Evolutionary conservation across 2,888 invertebrate genomes (phyloP).

Genomic region (Agrenia bidenticulata): DNA sequence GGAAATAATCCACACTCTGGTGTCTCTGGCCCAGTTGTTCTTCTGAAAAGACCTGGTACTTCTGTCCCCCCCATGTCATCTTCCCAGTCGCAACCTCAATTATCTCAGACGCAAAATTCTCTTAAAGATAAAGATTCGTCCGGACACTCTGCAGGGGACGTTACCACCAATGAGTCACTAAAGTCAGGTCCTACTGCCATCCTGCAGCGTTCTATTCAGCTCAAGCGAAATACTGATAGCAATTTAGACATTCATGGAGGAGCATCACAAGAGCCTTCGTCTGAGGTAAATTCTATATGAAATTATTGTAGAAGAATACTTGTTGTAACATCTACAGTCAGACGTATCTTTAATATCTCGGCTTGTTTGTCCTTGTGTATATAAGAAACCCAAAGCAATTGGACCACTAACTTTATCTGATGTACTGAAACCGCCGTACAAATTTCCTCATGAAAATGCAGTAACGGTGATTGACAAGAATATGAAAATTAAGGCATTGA

Average conservation of each 20-base stretch:
- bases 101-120: not conserved
- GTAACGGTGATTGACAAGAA: slow-evolving; percentile 40
- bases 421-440: slow-evolving; percentile 33
- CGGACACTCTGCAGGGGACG: not conserved
- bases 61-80: not conserved
- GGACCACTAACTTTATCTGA: slow-evolving; percentile 27
- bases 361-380: no score
- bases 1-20: slow-evolving; percentile 27
- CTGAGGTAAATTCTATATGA: no score
- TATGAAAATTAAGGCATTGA: slow-evolving; percentile 35
- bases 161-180: slow-evolving; percentile 1
- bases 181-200: slow-evolving; percentile 29
- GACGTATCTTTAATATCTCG: no score
- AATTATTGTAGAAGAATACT: no score
- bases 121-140: not conserved
- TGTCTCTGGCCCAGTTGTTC: slow-evolving; percentile 36
- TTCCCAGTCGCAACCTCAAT: slow-evolving; percentile 8
- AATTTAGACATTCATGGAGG: slow-evolving; percentile 12
- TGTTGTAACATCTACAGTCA: no score
- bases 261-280: not conserved
- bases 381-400: slow-evolving; percentile 26
- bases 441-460: slow-evolving; percentile 38
- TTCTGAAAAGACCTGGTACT: slow-evolving; percentile 39
- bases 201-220: slow-evolving; percentile 30
- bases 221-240: slow-evolving; percentile 21